phyloP scores from a whole-genome alignment of 2,888 invertebrate genomes.

The Sphaerolaimus hirsutus region DNA sequence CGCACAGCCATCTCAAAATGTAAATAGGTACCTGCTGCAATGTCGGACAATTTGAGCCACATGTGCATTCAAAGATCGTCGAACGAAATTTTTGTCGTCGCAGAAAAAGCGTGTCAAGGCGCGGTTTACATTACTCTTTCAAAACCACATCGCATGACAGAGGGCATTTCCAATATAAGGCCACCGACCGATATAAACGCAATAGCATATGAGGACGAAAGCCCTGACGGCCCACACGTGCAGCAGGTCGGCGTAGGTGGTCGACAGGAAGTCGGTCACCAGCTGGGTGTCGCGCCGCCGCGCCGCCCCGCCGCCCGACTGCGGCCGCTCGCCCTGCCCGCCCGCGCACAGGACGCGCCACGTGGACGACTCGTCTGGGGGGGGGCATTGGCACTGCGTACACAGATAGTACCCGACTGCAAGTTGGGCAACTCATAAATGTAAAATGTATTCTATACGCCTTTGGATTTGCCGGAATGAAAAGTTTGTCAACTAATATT shows the following conservation, averaged over 20 bases:
- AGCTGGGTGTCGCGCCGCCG: not conserved
- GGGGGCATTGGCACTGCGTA: slow-evolving; percentile 8
- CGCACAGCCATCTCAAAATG: not conserved
- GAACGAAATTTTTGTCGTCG: no score
- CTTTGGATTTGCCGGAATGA: no score
- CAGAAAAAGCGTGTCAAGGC: no score
- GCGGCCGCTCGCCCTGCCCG: not conserved
- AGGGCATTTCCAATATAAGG: slow-evolving; percentile 11
- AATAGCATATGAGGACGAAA: slow-evolving; percentile 47
- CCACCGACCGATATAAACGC: slow-evolving; percentile 41
- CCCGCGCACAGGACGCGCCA: not conserved
- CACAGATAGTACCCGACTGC: not conserved
- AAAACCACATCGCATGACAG: slow-evolving; percentile 10
- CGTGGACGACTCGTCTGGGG: slow-evolving; percentile 1
- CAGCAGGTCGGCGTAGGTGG: slow-evolving; percentile 2
- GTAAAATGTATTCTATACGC: no score
- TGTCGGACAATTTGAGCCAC: no score
- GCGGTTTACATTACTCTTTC: no score
- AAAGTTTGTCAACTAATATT: no score
- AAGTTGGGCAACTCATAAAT: no score
- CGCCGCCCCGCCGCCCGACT: not conserved
- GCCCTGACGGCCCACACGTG: slow-evolving; percentile 6
- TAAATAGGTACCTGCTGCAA: no score
- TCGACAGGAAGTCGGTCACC: slow-evolving; percentile 5
- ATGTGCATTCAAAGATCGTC: no score